A percentile compares a stretch with the other conserved stretches of the same genome.
These are phyloP conservation scores for Hyppa rectilinea DNA, from an alignment of 2,888 invertebrate genomes.

Conservation along the genomic window DNA sequence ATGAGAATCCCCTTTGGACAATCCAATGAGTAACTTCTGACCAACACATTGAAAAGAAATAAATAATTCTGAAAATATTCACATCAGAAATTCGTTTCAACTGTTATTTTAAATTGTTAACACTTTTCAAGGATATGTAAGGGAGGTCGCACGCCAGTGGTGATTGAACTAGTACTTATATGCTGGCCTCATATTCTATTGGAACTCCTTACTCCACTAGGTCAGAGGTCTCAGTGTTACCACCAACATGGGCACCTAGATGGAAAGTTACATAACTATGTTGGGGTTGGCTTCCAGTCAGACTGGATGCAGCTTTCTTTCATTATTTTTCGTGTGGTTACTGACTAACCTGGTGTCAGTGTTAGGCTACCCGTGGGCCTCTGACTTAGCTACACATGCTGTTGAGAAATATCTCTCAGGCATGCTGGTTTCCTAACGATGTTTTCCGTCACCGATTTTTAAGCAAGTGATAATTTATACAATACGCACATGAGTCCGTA, in stretches of 20 bases:
- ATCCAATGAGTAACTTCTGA: too few species aligned
- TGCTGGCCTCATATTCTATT: neutral
- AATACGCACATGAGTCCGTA: too few species aligned
- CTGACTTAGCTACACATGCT: too few species aligned
- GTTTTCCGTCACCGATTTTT: too few species aligned
- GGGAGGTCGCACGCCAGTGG: neutral
- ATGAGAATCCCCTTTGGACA: neutral
- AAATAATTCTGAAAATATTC: conserved; percentile 7
- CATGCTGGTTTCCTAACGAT: too few species aligned
- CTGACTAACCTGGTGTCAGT: too few species aligned
- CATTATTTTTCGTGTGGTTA: neutral
- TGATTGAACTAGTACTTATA: too few species aligned
- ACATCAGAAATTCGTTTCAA: neutral
- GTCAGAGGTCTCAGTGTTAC: neutral
- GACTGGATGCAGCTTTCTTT: neutral
- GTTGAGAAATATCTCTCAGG: too few species aligned
- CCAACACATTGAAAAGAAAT: neutral
- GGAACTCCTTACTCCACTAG: neutral
- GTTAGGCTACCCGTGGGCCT: too few species aligned
- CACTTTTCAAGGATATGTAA: conserved; percentile 34
- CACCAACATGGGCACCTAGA: neutral
- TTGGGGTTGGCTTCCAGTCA: neutral
- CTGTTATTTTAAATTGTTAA: conserved; percentile 32
- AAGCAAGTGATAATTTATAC: too few species aligned
- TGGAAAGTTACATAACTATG: neutral